A percentile compares a stretch with the other conserved stretches of the same genome.
Conservation (phyloP, 2,113 vertebrate species). For the Saccopteryx bilineata region DNA sequence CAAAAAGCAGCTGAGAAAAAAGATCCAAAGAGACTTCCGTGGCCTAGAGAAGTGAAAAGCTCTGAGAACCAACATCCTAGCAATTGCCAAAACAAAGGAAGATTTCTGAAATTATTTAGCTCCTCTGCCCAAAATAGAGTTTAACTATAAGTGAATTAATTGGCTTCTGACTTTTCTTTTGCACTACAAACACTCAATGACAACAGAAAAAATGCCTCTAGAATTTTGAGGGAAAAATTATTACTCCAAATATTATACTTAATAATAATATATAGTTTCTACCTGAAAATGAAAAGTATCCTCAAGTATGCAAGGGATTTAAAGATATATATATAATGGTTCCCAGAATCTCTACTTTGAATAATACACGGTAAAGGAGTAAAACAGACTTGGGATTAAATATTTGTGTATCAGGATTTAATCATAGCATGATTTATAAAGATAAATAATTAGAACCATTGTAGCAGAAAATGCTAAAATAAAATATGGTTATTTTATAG, state of each 20-base stretch:
- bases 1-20: background rate
- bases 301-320: background rate
- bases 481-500: background rate
- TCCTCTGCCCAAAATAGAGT: background rate
- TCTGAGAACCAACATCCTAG: background rate
- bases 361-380: background rate
- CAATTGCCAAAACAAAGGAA: background rate
- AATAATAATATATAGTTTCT: background rate
- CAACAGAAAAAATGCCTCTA: conserved; percentile 20
- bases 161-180: background rate
- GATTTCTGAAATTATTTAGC: background rate
- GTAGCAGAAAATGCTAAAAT: conserved; percentile 39
- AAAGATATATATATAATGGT: conserved; percentile 5
- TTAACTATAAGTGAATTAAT: background rate
- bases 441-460: conserved; percentile 46
- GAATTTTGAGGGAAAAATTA: conserved; percentile 30
- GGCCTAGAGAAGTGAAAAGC: background rate
- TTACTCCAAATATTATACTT: background rate
- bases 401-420: conserved; percentile 8
- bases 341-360: background rate
- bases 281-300: conserved; percentile 42
- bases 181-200: background rate
- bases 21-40: background rate
- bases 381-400: conserved; percentile 18
- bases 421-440: conserved; percentile 14